phyloP scores from a whole-genome alignment of 2,888 invertebrate species.

The Caenorhabditis sinica region DNA sequence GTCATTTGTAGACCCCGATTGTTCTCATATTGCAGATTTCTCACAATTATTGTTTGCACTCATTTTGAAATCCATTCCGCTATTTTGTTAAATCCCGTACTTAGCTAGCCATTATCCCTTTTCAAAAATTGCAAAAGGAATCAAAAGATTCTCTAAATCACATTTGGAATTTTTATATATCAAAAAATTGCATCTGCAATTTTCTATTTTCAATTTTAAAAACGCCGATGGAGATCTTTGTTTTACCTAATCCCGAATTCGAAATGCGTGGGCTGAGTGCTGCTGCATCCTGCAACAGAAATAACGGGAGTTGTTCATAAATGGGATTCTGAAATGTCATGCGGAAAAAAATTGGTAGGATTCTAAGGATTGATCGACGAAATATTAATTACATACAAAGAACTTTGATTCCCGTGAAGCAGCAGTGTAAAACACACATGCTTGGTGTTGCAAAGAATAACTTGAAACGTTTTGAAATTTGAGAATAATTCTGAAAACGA shows the following conservation, averaged over 20 bases:
- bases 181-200: background rate
- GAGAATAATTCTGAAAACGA: conserved; percentile 44
- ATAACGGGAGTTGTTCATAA: no score
- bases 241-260: background rate
- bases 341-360: background rate
- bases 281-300: no score
- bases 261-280: conserved; percentile 2
- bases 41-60: conserved; percentile 56
- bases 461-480: conserved; percentile 42
- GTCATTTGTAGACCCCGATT: conserved; percentile 21
- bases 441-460: conserved; percentile 37
- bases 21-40: conserved; percentile 55
- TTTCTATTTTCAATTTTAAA: background rate
- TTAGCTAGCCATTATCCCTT: conserved; percentile 16
- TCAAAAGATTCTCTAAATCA: background rate
- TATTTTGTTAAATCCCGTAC: conserved; percentile 14
- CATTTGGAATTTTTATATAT: no score
- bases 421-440: conserved; percentile 1
- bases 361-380: background rate
- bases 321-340: background rate
- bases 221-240: background rate
- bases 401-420: conserved; percentile 25
- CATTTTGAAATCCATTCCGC: conserved; percentile 32
- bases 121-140: background rate
- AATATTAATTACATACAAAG: conserved; percentile 10